Conservation (phyloP, 1,140 invertebrate genomes). For the Bombus polaris region DNA sequence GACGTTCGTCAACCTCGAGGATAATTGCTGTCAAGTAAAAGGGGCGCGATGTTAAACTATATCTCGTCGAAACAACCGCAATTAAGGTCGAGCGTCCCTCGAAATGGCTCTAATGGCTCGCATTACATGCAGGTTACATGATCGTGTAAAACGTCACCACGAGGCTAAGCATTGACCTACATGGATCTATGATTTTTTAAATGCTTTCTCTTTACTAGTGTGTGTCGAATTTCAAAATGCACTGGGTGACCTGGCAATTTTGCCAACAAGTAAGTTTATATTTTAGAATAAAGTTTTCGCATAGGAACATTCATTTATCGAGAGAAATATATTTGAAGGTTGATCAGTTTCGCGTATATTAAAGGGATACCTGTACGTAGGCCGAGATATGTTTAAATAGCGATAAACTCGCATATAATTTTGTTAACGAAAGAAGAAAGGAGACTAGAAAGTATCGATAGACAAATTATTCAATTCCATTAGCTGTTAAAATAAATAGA, state of each 20-base stretch:
- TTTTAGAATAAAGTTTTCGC: background rate
- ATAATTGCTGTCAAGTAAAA: slow-evolving; percentile 60
- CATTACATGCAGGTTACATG: slow-evolving; percentile 49
- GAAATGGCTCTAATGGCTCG: slow-evolving; percentile 33
- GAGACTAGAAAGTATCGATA: too few species aligned
- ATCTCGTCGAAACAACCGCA: slow-evolving; percentile 53
- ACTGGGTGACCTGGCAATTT: background rate
- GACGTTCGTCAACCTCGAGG: slow-evolving; percentile 22
- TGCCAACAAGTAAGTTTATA: too few species aligned
- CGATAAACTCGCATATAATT: too few species aligned
- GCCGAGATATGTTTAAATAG: too few species aligned
- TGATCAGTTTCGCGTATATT: background rate
- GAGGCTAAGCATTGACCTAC: slow-evolving; percentile 9
- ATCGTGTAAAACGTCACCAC: slow-evolving; percentile 25
- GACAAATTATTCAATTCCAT: too few species aligned
- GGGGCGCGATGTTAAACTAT: slow-evolving; percentile 47
- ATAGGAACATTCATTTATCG: background rate
- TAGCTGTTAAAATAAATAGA: too few species aligned
- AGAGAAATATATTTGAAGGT: background rate
- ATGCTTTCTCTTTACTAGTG: background rate
- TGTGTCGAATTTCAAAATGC: background rate
- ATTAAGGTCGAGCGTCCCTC: slow-evolving; percentile 52
- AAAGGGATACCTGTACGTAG: too few species aligned
- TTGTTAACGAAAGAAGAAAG: too few species aligned
- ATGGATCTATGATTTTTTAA: background rate